Evolutionary conservation across 2,888 invertebrate species (phyloP).

Genomic region (Podabrus alpinus): DNA sequence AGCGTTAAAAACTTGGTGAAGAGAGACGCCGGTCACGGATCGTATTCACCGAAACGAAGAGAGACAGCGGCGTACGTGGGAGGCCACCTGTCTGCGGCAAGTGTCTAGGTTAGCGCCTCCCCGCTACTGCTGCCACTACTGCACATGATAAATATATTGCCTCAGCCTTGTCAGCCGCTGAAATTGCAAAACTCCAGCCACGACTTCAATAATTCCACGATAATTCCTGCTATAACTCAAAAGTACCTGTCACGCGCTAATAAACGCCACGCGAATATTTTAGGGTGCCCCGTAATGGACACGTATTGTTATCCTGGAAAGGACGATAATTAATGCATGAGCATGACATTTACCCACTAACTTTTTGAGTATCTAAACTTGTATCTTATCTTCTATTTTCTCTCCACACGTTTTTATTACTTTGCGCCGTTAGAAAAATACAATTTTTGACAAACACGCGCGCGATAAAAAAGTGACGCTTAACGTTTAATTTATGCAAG

Average conservation of each 20-base stretch:
- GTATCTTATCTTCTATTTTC: background rate
- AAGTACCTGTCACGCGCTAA: constrained; percentile 22
- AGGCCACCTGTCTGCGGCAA: constrained; percentile 55
- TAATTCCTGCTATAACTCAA: constrained; percentile 21
- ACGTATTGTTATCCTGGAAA: constrained; percentile 16
- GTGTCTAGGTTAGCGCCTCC: constrained; percentile 53
- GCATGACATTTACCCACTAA: constrained; percentile 15
- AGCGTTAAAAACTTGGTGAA: constrained; percentile 24
- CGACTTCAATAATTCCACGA: constrained; percentile 18
- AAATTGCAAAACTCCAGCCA: constrained; percentile 25
- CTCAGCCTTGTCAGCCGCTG: constrained; percentile 30
- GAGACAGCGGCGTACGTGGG: constrained; percentile 44
- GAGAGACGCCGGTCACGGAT: constrained; percentile 24
- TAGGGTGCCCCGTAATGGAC: constrained; percentile 19
- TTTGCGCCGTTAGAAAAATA: background rate
- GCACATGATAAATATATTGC: constrained; percentile 50
- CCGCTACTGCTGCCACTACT: constrained; percentile 27
- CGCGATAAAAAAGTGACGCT: background rate
- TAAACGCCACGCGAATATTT: constrained; percentile 25
- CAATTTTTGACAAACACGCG: background rate
- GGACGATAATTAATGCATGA: constrained; percentile 23
- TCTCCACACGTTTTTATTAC: constrained; percentile 1
- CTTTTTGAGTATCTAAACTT: constrained; percentile 6
- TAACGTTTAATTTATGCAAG: background rate
- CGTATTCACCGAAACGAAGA: constrained; percentile 20